These are phyloP conservation scores for Bergia puertoricense DNA, from an alignment of 92 coral and sea anemone species.

Conservation along the genomic window DNA sequence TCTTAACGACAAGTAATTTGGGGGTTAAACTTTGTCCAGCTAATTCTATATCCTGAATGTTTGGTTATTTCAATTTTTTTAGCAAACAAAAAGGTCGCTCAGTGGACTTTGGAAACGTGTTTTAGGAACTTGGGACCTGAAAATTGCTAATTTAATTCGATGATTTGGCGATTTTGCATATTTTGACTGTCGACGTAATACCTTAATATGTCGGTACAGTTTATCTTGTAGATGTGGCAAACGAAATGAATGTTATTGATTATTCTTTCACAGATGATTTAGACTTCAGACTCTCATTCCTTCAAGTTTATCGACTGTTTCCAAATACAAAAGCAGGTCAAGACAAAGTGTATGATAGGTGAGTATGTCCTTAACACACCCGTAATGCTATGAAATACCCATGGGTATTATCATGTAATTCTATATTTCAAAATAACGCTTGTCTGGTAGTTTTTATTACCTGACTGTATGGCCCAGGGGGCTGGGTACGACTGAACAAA, in stretches of 20 bases:
- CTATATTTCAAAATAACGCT: neutral
- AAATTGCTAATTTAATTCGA: no score
- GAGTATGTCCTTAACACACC: neutral
- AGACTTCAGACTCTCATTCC: constrained; percentile 76
- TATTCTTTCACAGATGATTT: constrained; percentile 68
- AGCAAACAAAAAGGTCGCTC: no score
- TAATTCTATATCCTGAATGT: no score
- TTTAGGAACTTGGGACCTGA: no score
- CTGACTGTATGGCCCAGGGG: neutral
- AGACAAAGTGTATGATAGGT: constrained; percentile 88
- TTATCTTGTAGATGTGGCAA: neutral
- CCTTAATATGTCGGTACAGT: no score
- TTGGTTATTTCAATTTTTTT: no score
- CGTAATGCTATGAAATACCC: neutral
- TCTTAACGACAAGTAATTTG: no score
- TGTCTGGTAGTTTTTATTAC: neutral
- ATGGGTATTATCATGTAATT: neutral
- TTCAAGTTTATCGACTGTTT: constrained; percentile 81
- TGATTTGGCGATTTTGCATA: no score
- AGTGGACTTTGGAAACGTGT: no score
- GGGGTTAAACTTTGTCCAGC: no score
- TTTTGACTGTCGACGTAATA: no score
- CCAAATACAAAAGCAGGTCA: constrained; percentile 68
- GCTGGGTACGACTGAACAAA: neutral
- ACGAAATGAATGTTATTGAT: neutral